Conservation (phyloP, 2,797 vertebrate genomes). For the Xerus rutilus region DNA sequence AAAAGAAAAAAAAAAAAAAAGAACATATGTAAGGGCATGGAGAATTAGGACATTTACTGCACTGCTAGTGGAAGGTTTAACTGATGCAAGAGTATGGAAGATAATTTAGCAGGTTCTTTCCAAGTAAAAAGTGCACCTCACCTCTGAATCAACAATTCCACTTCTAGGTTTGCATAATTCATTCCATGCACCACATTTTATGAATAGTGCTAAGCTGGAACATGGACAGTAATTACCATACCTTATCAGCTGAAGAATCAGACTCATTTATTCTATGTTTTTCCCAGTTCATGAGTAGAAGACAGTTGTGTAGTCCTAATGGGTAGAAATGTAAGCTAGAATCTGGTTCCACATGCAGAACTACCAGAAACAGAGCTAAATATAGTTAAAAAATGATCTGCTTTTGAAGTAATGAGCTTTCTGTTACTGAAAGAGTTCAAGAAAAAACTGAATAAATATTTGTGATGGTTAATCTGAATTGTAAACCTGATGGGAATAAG, state of each 20-base stretch:
- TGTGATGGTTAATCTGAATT: no score
- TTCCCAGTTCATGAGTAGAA: neutral
- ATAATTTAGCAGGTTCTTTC: neutral
- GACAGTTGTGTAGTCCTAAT: neutral
- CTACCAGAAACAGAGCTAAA: neutral
- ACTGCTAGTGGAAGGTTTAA: neutral
- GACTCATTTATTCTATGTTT: neutral
- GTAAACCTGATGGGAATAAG: no score
- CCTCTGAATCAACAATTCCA: neutral
- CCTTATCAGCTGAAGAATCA: neutral
- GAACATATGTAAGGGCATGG: neutral
- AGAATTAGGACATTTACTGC: neutral
- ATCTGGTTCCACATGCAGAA: neutral
- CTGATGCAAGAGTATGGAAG: neutral
- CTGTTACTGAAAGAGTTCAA: neutral
- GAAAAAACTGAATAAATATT: neutral
- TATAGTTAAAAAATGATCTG: neutral
- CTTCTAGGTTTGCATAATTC: neutral
- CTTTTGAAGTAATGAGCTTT: conserved; percentile 3
- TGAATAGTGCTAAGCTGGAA: neutral
- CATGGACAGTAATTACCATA: neutral
- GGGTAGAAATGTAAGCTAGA: neutral
- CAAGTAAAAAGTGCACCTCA: neutral
- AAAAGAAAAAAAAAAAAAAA: no score
- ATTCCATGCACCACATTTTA: neutral